Base-by-base conservation (phyloP, 2,888 invertebrate genomes). In the Dynastes tityus region DNA sequence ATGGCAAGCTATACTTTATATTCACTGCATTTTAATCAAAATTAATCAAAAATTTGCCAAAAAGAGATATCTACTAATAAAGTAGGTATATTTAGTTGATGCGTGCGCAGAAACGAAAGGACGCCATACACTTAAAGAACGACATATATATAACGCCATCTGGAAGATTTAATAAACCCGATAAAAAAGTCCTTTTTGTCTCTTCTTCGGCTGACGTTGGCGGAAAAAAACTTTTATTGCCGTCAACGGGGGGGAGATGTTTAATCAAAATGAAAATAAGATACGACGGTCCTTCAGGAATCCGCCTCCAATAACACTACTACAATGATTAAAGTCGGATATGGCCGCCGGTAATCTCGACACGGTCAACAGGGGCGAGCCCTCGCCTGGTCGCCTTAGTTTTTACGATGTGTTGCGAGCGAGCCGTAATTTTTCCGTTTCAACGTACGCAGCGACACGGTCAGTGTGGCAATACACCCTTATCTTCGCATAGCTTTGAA, bases 301-400 rank as follows among this genome's bases (percentile, higher is more conserved):
- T 70, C 45, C 70, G 45, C 51, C 70, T 45, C 45, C 45, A 45
- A 45, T 45, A 45, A 45, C 45, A 45, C 45, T 45, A 51, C 45
- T 53, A 51, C 70, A 70, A 51, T 70, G 70, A 70, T 70, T 70
- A 70, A 49, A 53, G 45, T 53, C 51, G 29, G 70, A 70, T 70
- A 70, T 70, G 51, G 11, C 45, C 45, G 70, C 13, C 63, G 63
- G 63, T 32, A 70, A 70, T 70, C 53, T 70, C 70, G 45, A 51
- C 53, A 53, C 70, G 70, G 70, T 70, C 70, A 70, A 49, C 70
- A 22, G 45, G 45, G 45, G 22, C 22, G 70, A 13, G 68, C 68
- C 68, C n/a, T 27, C 37, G 70, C 49, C 3, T 3, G 49, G 70
- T 29, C 16, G 70, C 70, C 70, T 29, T 29, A 63, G 63, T 63